Evolutionary conservation across 2,888 invertebrate species (phyloP), one percentile per base, ranked within the genome.

Genomic region (Sylvicola cinctus): DNA sequence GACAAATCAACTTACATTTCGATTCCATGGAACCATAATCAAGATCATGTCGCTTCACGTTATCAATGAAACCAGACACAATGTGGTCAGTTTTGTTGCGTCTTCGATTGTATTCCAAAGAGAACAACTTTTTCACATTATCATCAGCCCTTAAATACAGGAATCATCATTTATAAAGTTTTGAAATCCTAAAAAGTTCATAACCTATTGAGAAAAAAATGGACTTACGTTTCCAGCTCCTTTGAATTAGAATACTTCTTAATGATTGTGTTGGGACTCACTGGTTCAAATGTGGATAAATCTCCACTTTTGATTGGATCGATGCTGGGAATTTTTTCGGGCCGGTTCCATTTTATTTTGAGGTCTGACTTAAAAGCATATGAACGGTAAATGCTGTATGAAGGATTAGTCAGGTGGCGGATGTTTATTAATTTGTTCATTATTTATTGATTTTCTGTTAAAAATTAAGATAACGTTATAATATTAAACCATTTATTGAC

Each of bases 301-400:
- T 85, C 84, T 0, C 84, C 80, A 43, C 74, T 74, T 47, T 68
- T 73, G 44, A 66, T 64, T 0, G 79, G 69, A 45, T 70, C 65
- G 39, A 65, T 66, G 31, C 68, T 64, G 1, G 70, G 61, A 14
- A 79, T 62, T 49, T 72, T 72, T 17, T 68, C 68, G 0, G 84
- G 84, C 17, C 71, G 63, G 5, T 69, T 63, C 83, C 83, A 84
- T 62, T 76, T 74, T 31, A 84, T 73, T 55, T 78, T 74, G 25
- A 79, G 56, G 45, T 71, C 67, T 20, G 72, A 70, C 51, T 79
- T 79, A 43, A 75, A 63, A 40, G 74, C 20, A 20, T 20, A 20
- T 8, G 20, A 20, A 20, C 20, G 20, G 8, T 6, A 4, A 20
- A 20, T 6, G 8, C 20, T 20, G 20, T 20, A 20, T 20, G 20